Percentiles rank a stretch among this genome's conserved stretches.
Conservation (phyloP, 2,797 vertebrate genomes). For the Enteromius radiatus region DNA sequence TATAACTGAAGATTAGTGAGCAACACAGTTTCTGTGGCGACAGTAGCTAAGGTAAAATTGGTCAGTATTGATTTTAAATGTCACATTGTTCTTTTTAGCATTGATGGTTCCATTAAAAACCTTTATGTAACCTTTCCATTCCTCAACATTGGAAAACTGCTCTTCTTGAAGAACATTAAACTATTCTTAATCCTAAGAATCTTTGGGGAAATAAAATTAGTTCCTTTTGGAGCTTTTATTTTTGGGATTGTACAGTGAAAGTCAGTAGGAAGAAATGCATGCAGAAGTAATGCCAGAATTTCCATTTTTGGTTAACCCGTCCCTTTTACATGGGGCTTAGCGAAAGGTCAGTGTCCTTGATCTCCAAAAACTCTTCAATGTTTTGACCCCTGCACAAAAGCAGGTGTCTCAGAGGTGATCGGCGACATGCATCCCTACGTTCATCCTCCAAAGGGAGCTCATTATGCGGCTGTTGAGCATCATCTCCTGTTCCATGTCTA, state of each 20-base stretch:
- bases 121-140: too few relatives aligned
- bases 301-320: neutral
- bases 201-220: neutral
- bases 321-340: neutral
- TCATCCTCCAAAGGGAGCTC: slow-evolving; percentile 36
- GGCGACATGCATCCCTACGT: slow-evolving; percentile 17
- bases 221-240: neutral
- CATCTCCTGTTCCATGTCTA: slow-evolving; percentile 34
- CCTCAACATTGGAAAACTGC: too few relatives aligned
- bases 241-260: neutral
- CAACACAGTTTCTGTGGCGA: neutral
- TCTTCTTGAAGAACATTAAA: neutral
- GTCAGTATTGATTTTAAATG: neutral
- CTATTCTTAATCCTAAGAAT: neutral
- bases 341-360: neutral
- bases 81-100: neutral
- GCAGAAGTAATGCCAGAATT: neutral
- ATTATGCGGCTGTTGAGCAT: slow-evolving; percentile 32
- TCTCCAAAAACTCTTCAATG: neutral
- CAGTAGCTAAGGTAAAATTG: neutral
- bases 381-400: slow-evolving; percentile 22
- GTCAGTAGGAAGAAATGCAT: neutral
- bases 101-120: neutral
- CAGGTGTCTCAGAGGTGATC: slow-evolving; percentile 21
- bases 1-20: neutral